A percentile compares a stretch with the other conserved stretches of the same genome.
Conservation (phyloP, 1,140 invertebrate genomes). For the Drosophila mauritiana region DNA sequence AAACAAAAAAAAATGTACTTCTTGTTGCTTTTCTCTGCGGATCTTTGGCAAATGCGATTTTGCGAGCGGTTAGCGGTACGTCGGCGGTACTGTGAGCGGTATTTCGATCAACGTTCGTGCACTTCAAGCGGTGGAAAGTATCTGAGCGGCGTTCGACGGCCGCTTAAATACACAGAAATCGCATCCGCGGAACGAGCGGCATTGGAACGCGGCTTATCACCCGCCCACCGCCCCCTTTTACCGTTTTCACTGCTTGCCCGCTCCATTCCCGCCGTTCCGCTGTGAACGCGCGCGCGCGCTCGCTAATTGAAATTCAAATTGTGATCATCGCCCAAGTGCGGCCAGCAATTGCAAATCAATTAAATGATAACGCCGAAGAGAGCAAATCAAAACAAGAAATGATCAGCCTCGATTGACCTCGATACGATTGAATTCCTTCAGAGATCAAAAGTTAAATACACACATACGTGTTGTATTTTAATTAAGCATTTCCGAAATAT, state of each 20-base stretch:
- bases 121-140: slow-evolving; percentile 69
- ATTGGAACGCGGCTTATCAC: slow-evolving; percentile 54
- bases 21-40: not conserved
- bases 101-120: slow-evolving; percentile 46
- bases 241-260: not conserved
- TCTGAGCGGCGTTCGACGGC: slow-evolving; percentile 64
- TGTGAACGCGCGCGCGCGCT: not conserved
- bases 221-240: not conserved
- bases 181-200: slow-evolving; percentile 39
- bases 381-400: slow-evolving; percentile 6
- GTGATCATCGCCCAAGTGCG: slow-evolving; percentile 32
- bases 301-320: slow-evolving; percentile 60
- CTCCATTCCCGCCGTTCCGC: slow-evolving; percentile 6
- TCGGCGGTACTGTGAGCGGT: not conserved
- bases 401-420: slow-evolving; percentile 1
- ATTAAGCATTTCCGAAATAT: too few relatives aligned
- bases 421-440: not conserved
- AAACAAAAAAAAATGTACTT: not conserved
- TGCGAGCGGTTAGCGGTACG: slow-evolving; percentile 24
- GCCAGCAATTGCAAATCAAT: slow-evolving; percentile 48
- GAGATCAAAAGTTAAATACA: not conserved
- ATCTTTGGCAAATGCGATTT: not conserved
- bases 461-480: not conserved
- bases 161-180: slow-evolving; percentile 70
- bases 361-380: slow-evolving; percentile 28